Evolutionary conservation across 2,888 invertebrate genomes (phyloP), one percentile per base, ranked within the genome.

Genomic region (Drosophila quinaria): DNA sequence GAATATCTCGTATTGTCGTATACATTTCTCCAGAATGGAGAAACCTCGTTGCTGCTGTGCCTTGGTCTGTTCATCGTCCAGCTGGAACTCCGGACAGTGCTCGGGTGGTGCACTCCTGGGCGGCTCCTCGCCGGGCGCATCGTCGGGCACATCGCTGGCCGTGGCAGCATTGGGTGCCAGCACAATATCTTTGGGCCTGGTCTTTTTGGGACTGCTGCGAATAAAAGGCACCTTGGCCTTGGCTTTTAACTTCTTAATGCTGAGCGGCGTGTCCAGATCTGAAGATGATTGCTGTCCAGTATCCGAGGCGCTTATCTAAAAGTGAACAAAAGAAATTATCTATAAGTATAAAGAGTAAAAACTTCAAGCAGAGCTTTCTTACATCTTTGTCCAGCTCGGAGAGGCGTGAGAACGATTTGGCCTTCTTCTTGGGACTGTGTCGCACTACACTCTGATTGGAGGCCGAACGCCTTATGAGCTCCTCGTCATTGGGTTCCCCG

Each of bases 21-120:
- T 92, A 83, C 95, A 95, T 80, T 94, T 94, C 81, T 94, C 94
- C 31, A 94, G 78, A 86, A 94, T 94, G 6, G 94, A 93, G 62
- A 93, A 93, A 41, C 84, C 90, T 1, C 90, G 90, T 35, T 89
- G 76, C 25, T 81, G 82, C 0, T 74, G 56, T 0, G 91, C 92
- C 46, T 91, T 78, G 3, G 62, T 54, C 5, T 75, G 62, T 25
- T 83, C 89, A 19, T 89, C 89, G 3, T 90, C 89, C 25, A 79
- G 60, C 25, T 87, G 85, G 8, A 87, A 87, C 25, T 87, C 68
- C 0, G 64, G 46, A 9, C 78, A 52, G 5, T 80, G 71, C 6
- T 89, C 76, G 0, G 81, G 74, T 3, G 91, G 91, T 17, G 92
- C 91, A 60, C 91, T 91, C 64, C 89, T 89, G 1, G 91, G 91